A percentile compares a stretch with the other conserved stretches of the same genome.
phyloP scores from a whole-genome alignment of 1,140 invertebrate species.

The Venustaconcha ellipsiformis region DNA sequence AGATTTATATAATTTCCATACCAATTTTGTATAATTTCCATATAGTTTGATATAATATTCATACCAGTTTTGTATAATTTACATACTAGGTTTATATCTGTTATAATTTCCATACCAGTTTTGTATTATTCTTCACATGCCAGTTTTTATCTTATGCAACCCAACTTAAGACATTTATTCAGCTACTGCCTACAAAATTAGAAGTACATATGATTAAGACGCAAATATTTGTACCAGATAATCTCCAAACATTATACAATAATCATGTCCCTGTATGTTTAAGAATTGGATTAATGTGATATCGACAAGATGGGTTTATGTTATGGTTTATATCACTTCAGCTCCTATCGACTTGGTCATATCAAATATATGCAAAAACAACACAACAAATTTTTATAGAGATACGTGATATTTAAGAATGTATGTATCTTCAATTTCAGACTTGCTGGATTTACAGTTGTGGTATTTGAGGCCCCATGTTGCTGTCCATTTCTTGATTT shows the following conservation, averaged over 20 bases:
- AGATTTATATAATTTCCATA: too few species aligned
- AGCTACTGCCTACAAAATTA: too few species aligned
- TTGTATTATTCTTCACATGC: too few species aligned
- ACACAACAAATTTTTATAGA: not conserved
- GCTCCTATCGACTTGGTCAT: not conserved
- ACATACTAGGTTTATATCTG: too few species aligned
- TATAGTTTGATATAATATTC: too few species aligned
- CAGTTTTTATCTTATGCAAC: too few species aligned
- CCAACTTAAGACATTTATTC: too few species aligned
- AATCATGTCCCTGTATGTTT: not conserved
- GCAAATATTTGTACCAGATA: too few species aligned
- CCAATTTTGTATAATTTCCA: too few species aligned
- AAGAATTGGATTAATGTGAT: not conserved
- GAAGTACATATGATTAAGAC: too few species aligned
- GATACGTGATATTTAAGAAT: conserved; percentile 14
- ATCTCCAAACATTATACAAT: not conserved
- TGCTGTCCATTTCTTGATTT: conserved; percentile 95
- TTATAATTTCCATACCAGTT: too few species aligned
- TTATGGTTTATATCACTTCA: not conserved
- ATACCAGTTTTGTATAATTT: too few species aligned
- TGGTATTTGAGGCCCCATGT: conserved; percentile 92
- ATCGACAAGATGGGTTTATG: not conserved
- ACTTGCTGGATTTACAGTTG: conserved; percentile 85
- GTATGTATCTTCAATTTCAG: conserved; percentile 65
- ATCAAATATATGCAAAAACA: not conserved